phyloP scores from a whole-genome alignment of 2,113 vertebrate species.

The Ursus arctos region DNA sequence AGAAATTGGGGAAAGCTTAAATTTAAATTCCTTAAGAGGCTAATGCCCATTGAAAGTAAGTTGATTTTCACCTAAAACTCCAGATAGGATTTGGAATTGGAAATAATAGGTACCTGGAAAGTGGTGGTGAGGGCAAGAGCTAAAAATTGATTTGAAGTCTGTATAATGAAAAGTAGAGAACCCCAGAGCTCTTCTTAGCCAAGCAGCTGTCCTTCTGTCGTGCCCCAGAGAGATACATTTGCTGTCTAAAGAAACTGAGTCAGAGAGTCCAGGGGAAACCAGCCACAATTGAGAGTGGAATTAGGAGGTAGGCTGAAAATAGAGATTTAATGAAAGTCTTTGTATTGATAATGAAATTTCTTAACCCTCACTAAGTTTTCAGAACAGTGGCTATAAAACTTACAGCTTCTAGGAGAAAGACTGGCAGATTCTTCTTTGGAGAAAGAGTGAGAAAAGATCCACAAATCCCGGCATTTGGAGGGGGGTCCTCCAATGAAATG shows the following conservation, averaged over 20 bases:
- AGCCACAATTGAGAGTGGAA: background rate
- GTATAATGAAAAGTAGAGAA: background rate
- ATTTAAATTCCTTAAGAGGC: background rate
- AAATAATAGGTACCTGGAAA: background rate
- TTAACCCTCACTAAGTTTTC: background rate
- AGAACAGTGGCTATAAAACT: background rate
- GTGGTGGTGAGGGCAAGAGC: background rate
- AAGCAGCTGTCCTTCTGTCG: background rate
- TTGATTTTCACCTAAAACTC: background rate
- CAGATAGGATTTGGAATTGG: background rate
- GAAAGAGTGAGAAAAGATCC: background rate
- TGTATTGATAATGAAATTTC: background rate
- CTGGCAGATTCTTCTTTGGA: background rate
- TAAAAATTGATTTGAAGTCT: background rate
- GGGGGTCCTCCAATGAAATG: background rate
- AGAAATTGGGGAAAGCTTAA: background rate
- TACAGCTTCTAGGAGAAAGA: background rate
- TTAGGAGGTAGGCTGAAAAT: background rate
- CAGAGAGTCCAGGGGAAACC: background rate
- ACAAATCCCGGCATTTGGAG: background rate
- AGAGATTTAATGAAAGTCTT: background rate
- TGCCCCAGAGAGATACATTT: background rate
- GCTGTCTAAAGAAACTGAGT: background rate
- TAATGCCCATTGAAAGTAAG: background rate
- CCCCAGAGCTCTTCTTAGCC: background rate